Conservation (phyloP, 2,797 vertebrate genomes). For the Chaetodon trifasciatus region DNA sequence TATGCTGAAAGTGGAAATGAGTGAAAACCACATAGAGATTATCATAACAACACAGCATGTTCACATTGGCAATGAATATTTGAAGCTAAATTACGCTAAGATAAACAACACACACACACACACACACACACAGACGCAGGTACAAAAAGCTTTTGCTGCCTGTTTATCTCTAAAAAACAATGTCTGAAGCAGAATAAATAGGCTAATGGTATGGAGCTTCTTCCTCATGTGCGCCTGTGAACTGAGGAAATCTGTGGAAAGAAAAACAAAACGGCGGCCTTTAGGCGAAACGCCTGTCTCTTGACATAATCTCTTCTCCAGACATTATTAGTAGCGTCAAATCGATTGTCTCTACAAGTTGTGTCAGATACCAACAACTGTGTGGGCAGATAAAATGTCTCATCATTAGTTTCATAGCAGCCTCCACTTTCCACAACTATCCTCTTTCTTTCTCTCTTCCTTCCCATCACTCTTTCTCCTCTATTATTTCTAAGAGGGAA, state of each 20-base stretch:
- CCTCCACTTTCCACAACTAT: slow-evolving; percentile 23
- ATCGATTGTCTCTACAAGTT: slow-evolving; percentile 43
- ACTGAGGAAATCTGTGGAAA: neutral
- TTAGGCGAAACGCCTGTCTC: slow-evolving; percentile 1
- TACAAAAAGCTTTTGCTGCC: neutral
- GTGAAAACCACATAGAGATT: neutral
- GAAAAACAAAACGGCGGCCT: slow-evolving; percentile 27
- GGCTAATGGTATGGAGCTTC: slow-evolving; percentile 35
- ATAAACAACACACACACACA: slow-evolving; percentile 2
- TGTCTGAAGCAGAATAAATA: slow-evolving; percentile 25
- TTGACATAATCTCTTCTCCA: slow-evolving; percentile 38
- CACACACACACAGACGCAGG: neutral
- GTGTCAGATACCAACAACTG: slow-evolving; percentile 41
- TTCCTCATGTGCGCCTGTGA: neutral
- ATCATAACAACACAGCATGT: neutral
- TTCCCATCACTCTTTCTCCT: neutral
- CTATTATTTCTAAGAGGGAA: slow-evolving; percentile 6
- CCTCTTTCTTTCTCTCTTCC: slow-evolving; percentile 1
- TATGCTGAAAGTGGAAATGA: slow-evolving; percentile 9
- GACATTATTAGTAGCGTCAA: slow-evolving; percentile 45
- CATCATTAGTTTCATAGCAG: slow-evolving; percentile 38
- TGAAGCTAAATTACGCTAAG: neutral
- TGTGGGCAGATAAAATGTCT: slow-evolving; percentile 54
- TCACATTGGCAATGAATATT: neutral
- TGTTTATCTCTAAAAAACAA: neutral